Conservation (phyloP, 2,113 vertebrate species). For the Plecturocebus donacophilus region DNA sequence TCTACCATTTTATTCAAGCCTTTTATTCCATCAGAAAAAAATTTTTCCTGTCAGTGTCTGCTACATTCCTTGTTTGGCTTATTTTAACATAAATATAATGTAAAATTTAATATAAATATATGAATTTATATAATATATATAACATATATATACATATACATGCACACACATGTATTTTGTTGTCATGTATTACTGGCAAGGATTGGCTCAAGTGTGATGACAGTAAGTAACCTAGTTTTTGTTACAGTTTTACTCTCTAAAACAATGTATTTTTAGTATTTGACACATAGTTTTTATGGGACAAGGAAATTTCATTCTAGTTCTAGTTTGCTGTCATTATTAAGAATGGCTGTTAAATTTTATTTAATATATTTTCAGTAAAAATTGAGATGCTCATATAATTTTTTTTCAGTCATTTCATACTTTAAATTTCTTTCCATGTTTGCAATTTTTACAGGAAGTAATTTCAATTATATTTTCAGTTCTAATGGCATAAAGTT, state of each 20-base stretch:
- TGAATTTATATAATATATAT: background rate
- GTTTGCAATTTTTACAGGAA: background rate
- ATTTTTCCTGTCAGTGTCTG: background rate
- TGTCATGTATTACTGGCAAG: background rate
- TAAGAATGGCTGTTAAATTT: background rate
- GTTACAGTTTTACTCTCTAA: background rate
- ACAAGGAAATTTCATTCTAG: background rate
- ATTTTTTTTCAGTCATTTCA: background rate
- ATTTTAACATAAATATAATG: background rate
- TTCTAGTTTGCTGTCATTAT: background rate
- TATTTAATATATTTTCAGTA: background rate
- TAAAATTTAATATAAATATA: background rate
- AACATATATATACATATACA: background rate
- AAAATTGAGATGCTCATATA: background rate
- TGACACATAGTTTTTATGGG: background rate
- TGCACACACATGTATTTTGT: background rate
- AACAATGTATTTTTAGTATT: background rate
- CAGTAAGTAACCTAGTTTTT: background rate
- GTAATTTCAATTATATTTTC: conserved; percentile 22
- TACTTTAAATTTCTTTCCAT: conserved; percentile 21
- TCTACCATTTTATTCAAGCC: background rate
- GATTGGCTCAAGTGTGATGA: background rate
- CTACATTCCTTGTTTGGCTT: background rate
- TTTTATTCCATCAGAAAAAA: background rate
- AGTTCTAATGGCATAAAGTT: background rate